Base-by-base conservation (phyloP, 2,888 invertebrate species). In the Epirrita christyi region DNA sequence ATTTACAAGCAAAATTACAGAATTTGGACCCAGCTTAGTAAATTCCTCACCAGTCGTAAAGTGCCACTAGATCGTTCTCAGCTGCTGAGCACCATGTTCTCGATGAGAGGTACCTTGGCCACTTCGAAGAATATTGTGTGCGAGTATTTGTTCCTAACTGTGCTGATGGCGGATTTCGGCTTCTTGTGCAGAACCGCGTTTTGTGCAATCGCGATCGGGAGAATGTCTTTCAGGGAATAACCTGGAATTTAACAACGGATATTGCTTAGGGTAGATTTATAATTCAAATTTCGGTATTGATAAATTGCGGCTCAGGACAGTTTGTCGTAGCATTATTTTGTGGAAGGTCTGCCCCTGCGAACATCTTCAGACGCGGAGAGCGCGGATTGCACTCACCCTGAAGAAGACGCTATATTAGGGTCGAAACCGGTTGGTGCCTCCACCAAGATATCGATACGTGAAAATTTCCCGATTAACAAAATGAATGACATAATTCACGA, bases 91-190 rank as follows among this genome's bases (percentile, higher is more conserved):
- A 71, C 76, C 0, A 79, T 63, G 78, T 92, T 88, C 7, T 85
- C 84, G 1, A 92, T 64, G 37, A 96, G 88, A 15, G 96, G 95
- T 63, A 96, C 94, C 85, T 96, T 96, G 61, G 98, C 97, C 56
- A 98, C 98, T 93, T 97, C 97, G 81, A 96, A 97, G 92, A 98
- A 98, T 80, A 98, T 96, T 73, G 95, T 95, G 87, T 99, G 98
- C 3, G 97, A 97, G 84, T 99, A 99, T 91, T 99, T 99, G 85
- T 96, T 97, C 67, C 96, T 93, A 52, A 98, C 96, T 29, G 98
- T 98, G 89, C 95, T 95, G 68, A 98, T 93, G 58, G 96, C 95
- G 32, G 95, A 94, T 75, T 95, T 95, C n/a, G 95, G 95, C 73
- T 95, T 96, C 73, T 94, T 94, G 75, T 95, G 95, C 1, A 98